Conservation (phyloP, 2,113 vertebrate species). For the Gracilinanus agilis region DNA sequence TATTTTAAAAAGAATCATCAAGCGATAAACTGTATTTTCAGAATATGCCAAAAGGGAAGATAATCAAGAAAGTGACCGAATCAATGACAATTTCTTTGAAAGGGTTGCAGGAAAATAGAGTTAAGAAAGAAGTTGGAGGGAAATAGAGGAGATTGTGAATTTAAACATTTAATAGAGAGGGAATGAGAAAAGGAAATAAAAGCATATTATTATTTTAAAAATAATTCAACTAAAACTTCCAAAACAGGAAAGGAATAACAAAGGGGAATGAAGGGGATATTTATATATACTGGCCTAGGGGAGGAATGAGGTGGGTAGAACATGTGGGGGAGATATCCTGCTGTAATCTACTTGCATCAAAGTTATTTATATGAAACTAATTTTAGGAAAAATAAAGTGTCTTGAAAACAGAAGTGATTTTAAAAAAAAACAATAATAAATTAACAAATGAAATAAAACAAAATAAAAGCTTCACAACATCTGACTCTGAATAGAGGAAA, state of each 20-base stretch:
- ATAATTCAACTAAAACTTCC: no score
- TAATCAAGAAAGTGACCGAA: no score
- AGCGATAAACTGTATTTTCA: no score
- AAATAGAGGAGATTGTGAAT: not conserved
- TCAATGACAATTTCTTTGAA: not conserved
- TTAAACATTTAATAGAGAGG: not conserved
- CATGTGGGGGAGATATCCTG: not conserved
- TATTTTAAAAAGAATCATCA: no score
- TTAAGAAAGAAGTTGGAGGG: not conserved
- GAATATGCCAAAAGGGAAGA: no score
- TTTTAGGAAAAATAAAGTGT: not conserved
- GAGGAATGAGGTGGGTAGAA: no score
- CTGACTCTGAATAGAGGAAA: no score
- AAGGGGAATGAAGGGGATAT: not conserved
- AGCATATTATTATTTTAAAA: no score
- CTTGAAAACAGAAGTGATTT: not conserved
- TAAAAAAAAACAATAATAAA: not conserved
- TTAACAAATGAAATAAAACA: not conserved
- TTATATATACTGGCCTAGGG: no score
- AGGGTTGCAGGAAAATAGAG: not conserved
- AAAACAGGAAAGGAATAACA: not conserved
- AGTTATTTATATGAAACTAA: not conserved
- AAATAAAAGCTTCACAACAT: not conserved
- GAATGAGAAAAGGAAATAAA: not conserved
- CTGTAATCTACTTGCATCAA: not conserved